Evolutionary conservation across 2,888 invertebrate genomes (phyloP).

Genomic region (Eudasyphora cyanicolor): DNA sequence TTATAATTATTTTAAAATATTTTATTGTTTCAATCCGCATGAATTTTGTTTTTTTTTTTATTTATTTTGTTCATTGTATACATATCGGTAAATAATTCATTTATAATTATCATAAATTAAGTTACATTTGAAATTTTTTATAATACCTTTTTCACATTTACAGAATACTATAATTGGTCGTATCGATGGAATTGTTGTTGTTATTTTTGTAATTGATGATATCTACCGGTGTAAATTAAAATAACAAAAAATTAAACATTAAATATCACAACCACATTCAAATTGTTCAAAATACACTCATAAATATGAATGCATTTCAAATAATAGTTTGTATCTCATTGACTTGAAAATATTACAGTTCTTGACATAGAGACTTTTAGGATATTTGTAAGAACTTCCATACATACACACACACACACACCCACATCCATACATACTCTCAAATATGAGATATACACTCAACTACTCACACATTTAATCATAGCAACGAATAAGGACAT

Average conservation of each 20-base stretch:
- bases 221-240: not conserved
- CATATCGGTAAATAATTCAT: slow-evolving; percentile 8
- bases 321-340: too few relatives aligned
- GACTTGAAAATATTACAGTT: too few relatives aligned
- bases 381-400: not conserved
- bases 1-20: not conserved
- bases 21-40: not conserved
- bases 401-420: not conserved
- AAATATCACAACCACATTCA: slow-evolving; percentile 62
- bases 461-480: not conserved
- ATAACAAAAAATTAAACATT: slow-evolving; percentile 49
- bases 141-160: slow-evolving; percentile 7
- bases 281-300: slow-evolving; percentile 32
- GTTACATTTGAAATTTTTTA: not conserved
- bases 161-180: slow-evolving; percentile 6
- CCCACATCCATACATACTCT: not conserved
- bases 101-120: slow-evolving; percentile 4
- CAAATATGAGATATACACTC: not conserved
- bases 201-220: not conserved
- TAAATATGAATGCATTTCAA: slow-evolving; percentile 34
- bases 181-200: not conserved
- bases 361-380: not conserved
- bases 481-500: too few relatives aligned
- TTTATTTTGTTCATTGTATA: not conserved
- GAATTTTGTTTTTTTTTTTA: not conserved